Conservation (phyloP, 2,888 invertebrate species). For the Aphodius granarius region DNA sequence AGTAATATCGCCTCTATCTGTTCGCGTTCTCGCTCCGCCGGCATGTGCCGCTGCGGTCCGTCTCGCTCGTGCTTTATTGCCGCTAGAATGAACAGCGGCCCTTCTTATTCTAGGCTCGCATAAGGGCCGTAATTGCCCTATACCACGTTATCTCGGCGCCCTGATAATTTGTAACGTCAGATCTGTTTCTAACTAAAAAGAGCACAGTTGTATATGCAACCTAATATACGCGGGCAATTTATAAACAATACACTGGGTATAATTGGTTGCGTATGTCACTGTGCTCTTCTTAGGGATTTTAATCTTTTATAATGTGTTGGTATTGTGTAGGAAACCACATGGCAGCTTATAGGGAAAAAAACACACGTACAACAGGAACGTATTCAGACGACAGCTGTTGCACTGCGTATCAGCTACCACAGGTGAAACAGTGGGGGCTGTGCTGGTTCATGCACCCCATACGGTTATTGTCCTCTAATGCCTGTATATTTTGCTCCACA, state of each 20-base stretch:
- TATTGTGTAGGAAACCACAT: not conserved
- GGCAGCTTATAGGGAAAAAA: conserved; percentile 13
- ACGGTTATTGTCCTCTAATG: conserved; percentile 42
- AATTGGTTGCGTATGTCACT: too few relatives aligned
- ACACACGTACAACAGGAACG: conserved; percentile 31
- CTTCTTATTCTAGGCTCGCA: conserved; percentile 31
- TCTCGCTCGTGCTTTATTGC: conserved; percentile 29
- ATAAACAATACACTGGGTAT: too few relatives aligned
- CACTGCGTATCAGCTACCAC: conserved; percentile 39
- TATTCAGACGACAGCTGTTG: conserved; percentile 43
- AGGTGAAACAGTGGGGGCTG: conserved; percentile 41
- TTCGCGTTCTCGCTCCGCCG: conserved; percentile 26
- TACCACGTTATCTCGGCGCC: conserved; percentile 41
- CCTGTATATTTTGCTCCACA: not conserved
- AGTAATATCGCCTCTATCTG: conserved; percentile 28
- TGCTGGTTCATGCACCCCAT: conserved; percentile 41
- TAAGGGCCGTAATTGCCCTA: conserved; percentile 40
- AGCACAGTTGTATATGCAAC: too few relatives aligned
- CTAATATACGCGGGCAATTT: too few relatives aligned
- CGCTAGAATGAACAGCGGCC: conserved; percentile 26
- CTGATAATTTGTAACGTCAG: conserved; percentile 48
- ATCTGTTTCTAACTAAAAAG: too few relatives aligned
- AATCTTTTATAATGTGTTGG: too few relatives aligned
- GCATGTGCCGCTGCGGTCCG: conserved; percentile 1
- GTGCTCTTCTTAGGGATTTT: too few relatives aligned